A percentile compares a stretch with the other conserved stretches of the same genome.
phyloP scores from a whole-genome alignment of 2,888 invertebrate species.

The Euzetes globulus region DNA sequence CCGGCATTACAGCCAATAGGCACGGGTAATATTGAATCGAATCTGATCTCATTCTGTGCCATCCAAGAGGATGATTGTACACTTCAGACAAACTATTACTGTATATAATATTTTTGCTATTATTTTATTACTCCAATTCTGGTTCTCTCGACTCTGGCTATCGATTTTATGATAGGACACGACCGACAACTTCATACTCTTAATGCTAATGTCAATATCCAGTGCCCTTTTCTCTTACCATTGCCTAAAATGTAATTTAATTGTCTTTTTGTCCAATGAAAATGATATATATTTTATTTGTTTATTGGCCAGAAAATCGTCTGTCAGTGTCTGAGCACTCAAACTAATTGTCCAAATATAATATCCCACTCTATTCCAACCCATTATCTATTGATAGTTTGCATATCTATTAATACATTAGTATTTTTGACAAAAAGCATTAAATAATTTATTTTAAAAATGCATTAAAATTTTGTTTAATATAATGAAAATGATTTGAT shows the following conservation, averaged over 20 bases:
- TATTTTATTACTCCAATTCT: constrained; percentile 7
- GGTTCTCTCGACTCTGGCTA: not conserved
- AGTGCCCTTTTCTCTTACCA: not conserved
- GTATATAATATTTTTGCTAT: constrained; percentile 25
- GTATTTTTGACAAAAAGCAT: not conserved
- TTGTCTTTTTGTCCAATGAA: not conserved
- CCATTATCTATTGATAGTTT: constrained; percentile 3
- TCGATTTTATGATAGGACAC: constrained; percentile 17
- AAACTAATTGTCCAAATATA: constrained; percentile 13
- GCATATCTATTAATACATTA: not conserved
- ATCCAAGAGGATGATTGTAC: constrained; percentile 16
- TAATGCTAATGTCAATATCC: not conserved
- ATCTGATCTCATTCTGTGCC: not conserved
- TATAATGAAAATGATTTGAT: constrained; percentile 16
- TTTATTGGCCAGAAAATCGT: constrained; percentile 27
- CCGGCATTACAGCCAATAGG: not conserved
- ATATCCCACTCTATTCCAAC: not conserved
- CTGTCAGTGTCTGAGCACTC: constrained; percentile 9
- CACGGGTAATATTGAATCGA: not conserved
- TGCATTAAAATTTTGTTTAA: not conserved
- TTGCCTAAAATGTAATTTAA: constrained; percentile 4
- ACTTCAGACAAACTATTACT: constrained; percentile 5
- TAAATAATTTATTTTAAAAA: constrained; percentile 8
- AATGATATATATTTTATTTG: constrained; percentile 26
- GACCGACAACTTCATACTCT: not conserved